phyloP scores from a whole-genome alignment of 2,888 invertebrate genomes.

The Pyrocoelia pectoralis region DNA sequence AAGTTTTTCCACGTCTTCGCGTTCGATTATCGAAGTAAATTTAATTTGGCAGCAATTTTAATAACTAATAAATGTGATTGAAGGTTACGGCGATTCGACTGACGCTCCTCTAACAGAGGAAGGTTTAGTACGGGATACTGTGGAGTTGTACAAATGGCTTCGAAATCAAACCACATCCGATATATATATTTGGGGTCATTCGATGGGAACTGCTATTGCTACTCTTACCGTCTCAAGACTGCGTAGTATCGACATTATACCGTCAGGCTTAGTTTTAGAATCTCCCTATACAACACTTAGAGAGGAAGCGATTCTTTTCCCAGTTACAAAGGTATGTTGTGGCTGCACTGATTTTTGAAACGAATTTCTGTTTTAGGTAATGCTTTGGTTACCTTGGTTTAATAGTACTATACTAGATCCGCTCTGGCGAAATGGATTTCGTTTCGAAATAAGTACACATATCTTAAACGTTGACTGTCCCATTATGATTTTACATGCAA shows the following conservation, averaged over 20 bases:
- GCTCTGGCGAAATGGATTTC: conserved; percentile 51
- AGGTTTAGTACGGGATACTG: conserved; percentile 84
- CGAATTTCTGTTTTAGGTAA: conserved; percentile 43
- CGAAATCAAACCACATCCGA: conserved; percentile 64
- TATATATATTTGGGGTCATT: conserved; percentile 95
- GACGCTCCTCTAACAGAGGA: conserved; percentile 74
- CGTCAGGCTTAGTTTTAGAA: conserved; percentile 84
- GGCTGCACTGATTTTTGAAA: not conserved
- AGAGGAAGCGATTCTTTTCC: conserved; percentile 67
- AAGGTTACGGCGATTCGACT: conserved; percentile 82
- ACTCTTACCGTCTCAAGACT: conserved; percentile 70
- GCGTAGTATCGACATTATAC: conserved; percentile 60
- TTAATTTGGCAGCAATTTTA: not conserved
- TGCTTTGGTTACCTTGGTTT: conserved; percentile 53
- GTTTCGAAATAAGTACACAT: conserved; percentile 47
- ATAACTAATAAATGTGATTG: not conserved
- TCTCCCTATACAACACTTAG: conserved; percentile 92
- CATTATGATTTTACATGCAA: conserved; percentile 53
- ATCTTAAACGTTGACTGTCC: conserved; percentile 51
- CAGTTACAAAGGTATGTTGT: not conserved
- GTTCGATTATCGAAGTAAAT: conserved; percentile 81
- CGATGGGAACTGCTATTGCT: conserved; percentile 82
- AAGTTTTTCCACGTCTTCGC: conserved; percentile 78
- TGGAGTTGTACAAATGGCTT: conserved; percentile 82
- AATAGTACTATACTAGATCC: conserved; percentile 49